Conservation (phyloP, 2,888 invertebrate genomes). For the Heterodera filipjevi region DNA sequence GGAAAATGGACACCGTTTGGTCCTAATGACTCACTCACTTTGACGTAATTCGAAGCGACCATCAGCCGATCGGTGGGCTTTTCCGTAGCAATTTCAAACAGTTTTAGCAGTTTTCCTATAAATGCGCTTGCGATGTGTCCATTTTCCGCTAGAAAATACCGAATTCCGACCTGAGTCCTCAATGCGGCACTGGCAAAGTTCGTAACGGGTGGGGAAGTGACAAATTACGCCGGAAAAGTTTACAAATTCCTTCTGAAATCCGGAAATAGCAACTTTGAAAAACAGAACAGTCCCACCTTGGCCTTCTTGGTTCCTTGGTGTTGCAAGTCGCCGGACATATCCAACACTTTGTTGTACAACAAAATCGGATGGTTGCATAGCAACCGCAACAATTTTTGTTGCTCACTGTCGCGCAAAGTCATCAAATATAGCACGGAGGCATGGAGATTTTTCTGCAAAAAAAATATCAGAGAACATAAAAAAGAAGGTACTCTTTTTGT, state of each 20-base stretch:
- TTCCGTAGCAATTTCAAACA: slow-evolving; percentile 2
- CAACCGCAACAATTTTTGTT: background rate
- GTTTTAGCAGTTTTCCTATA: background rate
- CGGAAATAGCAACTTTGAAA: background rate
- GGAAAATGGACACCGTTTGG: too few species aligned
- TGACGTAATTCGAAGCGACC: background rate
- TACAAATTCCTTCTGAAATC: slow-evolving; percentile 3
- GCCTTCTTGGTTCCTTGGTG: background rate
- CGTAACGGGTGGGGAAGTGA: slow-evolving; percentile 11
- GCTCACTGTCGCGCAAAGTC: slow-evolving; percentile 1
- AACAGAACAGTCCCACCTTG: background rate
- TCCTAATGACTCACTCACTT: too few species aligned
- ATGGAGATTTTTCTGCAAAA: slow-evolving; percentile 8
- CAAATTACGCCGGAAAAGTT: slow-evolving; percentile 6
- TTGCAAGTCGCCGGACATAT: background rate
- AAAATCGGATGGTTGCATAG: slow-evolving; percentile 12
- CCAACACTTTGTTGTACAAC: background rate
- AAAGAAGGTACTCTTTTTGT: too few species aligned
- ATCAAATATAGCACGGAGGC: background rate
- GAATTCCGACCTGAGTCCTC: background rate
- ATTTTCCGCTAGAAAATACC: background rate
- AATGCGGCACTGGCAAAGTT: background rate
- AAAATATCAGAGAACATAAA: background rate
- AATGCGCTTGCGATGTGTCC: background rate
- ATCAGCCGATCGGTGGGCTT: background rate